Evolutionary conservation across 1,140 invertebrate genomes (phyloP).

Genomic region (Drosophila murphyi): DNA sequence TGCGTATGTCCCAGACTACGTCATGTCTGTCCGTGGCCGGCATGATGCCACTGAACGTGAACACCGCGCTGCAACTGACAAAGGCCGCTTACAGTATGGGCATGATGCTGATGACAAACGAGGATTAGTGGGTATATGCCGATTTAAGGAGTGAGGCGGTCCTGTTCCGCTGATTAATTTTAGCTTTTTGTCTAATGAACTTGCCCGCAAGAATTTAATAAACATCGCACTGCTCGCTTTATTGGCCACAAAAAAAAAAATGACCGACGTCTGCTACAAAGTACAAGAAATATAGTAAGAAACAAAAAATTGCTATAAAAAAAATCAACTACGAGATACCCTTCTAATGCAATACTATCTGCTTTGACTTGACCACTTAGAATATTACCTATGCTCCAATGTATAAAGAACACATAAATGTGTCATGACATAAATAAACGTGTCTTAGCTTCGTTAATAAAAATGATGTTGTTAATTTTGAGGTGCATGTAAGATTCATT

Average conservation of each 20-base stretch:
- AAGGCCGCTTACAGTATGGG: constrained; percentile 33
- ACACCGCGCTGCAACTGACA: constrained; percentile 31
- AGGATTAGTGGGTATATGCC: constrained; percentile 13
- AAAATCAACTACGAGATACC: not conserved
- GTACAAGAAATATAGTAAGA: constrained; percentile 57
- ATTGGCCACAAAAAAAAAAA: constrained; percentile 66
- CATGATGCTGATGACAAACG: constrained; percentile 29
- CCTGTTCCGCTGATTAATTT: constrained; percentile 64
- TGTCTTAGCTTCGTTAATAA: no score
- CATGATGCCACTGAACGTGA: constrained; percentile 35
- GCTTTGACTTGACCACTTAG: no score
- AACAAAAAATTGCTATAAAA: constrained; percentile 2
- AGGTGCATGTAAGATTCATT: not conserved
- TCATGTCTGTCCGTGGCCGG: constrained; percentile 19
- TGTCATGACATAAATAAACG: no score
- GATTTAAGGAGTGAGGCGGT: constrained; percentile 7
- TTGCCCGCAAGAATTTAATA: constrained; percentile 76
- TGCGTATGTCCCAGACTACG: constrained; percentile 22
- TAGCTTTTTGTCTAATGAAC: constrained; percentile 80
- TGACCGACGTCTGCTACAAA: constrained; percentile 45
- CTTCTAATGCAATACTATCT: not conserved
- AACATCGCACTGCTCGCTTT: constrained; percentile 63
- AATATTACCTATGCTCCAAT: no score
- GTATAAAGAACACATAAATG: no score
- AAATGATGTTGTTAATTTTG: no score